These are phyloP conservation scores for Strigamia transsilvanica DNA, from an alignment of 2,888 invertebrate genomes.

Conservation along the genomic window DNA sequence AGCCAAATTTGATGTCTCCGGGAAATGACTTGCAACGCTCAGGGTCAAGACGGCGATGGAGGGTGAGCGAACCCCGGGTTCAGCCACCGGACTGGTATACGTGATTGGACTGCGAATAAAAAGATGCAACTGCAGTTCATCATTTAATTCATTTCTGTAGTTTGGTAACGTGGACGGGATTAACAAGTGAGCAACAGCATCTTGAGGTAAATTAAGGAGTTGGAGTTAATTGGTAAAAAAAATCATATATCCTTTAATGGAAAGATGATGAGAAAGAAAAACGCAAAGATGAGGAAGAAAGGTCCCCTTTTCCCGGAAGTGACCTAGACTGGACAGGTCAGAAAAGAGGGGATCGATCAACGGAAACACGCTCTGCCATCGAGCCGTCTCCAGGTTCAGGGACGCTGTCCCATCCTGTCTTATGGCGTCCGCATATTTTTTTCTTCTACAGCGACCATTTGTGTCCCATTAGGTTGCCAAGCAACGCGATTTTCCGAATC, in stretches of 20 bases:
- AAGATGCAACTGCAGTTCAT: background rate
- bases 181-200: background rate
- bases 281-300: conserved; percentile 28
- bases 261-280: conserved; percentile 27
- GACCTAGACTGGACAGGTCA: conserved; percentile 49
- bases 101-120: background rate
- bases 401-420: conserved; percentile 45
- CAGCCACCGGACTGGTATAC: conserved; percentile 6
- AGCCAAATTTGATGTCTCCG: conserved; percentile 5
- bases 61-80: conserved; percentile 49
- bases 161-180: background rate
- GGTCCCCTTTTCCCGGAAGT: conserved; percentile 43
- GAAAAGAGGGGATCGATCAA: conserved; percentile 42
- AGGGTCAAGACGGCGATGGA: conserved; percentile 24
- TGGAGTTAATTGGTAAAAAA: background rate
- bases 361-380: conserved; percentile 46
- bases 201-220: background rate
- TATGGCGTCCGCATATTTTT: conserved; percentile 10
- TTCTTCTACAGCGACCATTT: conserved; percentile 15
- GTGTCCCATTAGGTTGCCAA: conserved; percentile 27
- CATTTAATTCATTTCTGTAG: conserved; percentile 19
- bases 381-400: conserved; percentile 42
- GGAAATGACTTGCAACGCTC: conserved; percentile 9
- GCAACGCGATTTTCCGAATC: conserved; percentile 31
- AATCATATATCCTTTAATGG: background rate